phyloP scores from a whole-genome alignment of 2,113 vertebrate genomes.

The Procapra przewalskii region DNA sequence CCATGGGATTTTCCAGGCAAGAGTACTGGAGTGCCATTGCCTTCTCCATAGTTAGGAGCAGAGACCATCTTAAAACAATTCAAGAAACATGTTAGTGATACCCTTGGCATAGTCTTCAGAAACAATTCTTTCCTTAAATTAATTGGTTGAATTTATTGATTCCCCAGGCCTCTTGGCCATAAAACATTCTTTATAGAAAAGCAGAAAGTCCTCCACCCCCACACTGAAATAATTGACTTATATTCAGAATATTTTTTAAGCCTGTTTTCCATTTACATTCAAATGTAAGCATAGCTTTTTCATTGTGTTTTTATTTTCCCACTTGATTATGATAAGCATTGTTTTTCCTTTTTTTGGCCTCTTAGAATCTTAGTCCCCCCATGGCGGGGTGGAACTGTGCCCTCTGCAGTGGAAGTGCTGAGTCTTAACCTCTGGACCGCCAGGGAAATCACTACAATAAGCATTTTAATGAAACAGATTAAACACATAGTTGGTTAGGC shows the following conservation, averaged over 20 bases:
- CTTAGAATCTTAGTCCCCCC: neutral
- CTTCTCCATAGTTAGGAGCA: neutral
- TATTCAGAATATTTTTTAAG: neutral
- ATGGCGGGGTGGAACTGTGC: neutral
- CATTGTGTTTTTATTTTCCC: neutral
- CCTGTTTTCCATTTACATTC: neutral
- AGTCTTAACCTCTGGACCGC: neutral
- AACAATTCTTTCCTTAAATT: neutral
- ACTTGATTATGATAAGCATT: neutral
- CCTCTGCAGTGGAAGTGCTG: neutral
- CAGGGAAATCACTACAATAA: neutral
- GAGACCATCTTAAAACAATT: neutral
- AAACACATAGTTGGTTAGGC: neutral
- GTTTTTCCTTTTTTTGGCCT: neutral
- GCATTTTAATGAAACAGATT: neutral
- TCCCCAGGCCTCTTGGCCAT: neutral
- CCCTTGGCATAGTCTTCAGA: neutral
- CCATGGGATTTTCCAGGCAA: too few species aligned
- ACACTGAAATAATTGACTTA: neutral
- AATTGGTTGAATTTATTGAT: neutral
- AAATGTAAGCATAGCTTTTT: neutral
- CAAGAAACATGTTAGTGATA: neutral
- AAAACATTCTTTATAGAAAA: neutral
- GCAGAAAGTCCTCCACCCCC: neutral
- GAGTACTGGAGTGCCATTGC: too few species aligned